Evolutionary conservation across 1,140 invertebrate species (phyloP).

Genomic region (Paralvinella palmiformis): DNA sequence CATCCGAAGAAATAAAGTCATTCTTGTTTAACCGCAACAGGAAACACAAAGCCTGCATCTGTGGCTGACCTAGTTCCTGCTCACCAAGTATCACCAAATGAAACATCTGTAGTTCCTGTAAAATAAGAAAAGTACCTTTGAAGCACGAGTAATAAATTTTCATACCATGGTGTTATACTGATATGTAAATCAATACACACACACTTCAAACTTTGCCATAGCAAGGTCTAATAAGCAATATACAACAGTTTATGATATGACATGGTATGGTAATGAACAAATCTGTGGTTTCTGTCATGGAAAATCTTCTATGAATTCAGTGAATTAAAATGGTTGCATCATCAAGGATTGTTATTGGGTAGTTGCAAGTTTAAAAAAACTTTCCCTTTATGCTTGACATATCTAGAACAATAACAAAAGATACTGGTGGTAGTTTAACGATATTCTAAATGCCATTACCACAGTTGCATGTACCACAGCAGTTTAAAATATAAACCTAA

Average conservation of each 20-base stretch:
- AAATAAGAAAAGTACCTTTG: conserved; percentile 16
- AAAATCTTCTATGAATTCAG: too few relatives aligned
- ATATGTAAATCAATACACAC: background rate
- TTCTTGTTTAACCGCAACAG: conserved; percentile 76
- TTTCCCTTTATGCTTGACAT: too few relatives aligned
- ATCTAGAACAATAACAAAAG: too few relatives aligned
- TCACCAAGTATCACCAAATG: conserved; percentile 89
- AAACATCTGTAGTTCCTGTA: conserved; percentile 85
- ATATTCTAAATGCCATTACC: too few relatives aligned
- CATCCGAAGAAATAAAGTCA: conserved; percentile 89
- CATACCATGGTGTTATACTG: background rate
- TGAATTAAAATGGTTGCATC: too few relatives aligned
- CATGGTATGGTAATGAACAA: background rate
- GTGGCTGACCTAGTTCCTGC: conserved; percentile 82
- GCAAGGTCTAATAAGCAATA: background rate
- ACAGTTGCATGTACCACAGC: too few relatives aligned
- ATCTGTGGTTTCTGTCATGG: background rate
- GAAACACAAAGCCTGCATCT: conserved; percentile 85
- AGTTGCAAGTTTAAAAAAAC: too few relatives aligned
- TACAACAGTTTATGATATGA: background rate
- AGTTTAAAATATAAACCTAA: too few relatives aligned
- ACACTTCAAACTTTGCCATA: background rate
- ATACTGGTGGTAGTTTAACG: too few relatives aligned
- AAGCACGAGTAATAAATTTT: conserved; percentile 20
- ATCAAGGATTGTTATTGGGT: too few relatives aligned